Conservation (phyloP, 2,113 vertebrate species). For the Lethenteron reissneri region DNA sequence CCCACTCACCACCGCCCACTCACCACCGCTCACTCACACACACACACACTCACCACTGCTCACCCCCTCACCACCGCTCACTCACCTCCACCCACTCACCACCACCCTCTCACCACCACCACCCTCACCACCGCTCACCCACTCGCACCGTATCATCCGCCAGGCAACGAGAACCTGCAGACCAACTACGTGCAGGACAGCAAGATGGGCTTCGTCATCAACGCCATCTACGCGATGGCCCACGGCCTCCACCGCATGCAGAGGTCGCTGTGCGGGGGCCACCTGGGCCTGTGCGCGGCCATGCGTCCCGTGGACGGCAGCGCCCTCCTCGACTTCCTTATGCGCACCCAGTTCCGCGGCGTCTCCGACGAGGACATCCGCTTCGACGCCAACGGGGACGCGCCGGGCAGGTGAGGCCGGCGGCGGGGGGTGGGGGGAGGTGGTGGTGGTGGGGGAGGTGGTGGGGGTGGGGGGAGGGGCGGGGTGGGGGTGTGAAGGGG, state of each 20-base stretch:
- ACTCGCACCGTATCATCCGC: no score
- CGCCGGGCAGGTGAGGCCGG: slow-evolving; percentile 60
- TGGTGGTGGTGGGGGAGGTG: no score
- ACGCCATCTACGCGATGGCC: slow-evolving; percentile 94
- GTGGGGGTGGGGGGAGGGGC: no score
- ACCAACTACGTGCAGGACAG: slow-evolving; percentile 95
- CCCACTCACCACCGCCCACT: no score
- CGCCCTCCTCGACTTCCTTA: slow-evolving; percentile 72
- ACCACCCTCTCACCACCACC: no score
- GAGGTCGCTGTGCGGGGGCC: slow-evolving; percentile 36
- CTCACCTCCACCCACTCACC: no score
- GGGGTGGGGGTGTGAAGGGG: no score
- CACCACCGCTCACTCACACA: no score
- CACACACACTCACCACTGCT: no score
- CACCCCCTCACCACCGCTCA: no score
- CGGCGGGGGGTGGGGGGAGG: no score
- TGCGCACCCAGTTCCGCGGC: slow-evolving; percentile 68
- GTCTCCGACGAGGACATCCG: slow-evolving; percentile 87
- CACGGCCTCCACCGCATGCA: slow-evolving; percentile 91
- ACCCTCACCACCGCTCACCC: no score
- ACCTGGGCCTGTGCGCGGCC: slow-evolving; percentile 62
- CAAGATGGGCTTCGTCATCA: slow-evolving; percentile 99
- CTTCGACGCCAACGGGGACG: slow-evolving; percentile 91
- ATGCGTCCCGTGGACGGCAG: slow-evolving; percentile 92
- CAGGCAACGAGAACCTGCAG: slow-evolving; percentile 14